phyloP scores from a whole-genome alignment of 2,888 invertebrate genomes.

The Blastobasis adustella region DNA sequence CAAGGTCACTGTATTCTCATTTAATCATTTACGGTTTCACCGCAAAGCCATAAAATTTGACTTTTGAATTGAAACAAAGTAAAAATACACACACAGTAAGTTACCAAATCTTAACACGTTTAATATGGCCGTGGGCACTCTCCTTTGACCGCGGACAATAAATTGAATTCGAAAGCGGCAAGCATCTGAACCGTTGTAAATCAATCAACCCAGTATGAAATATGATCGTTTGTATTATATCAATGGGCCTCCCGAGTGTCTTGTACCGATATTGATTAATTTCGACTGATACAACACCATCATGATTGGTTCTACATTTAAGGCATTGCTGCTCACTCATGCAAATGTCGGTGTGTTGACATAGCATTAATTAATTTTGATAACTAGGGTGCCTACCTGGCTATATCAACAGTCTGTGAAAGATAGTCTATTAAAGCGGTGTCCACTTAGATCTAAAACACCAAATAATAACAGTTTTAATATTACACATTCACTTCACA shows the following conservation, averaged over 20 bases:
- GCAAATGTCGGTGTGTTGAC: neutral
- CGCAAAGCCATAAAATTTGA: too few relatives aligned
- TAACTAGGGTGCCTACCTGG: too few relatives aligned
- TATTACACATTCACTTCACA: too few relatives aligned
- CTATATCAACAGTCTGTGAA: too few relatives aligned
- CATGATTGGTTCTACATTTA: slow-evolving; percentile 16
- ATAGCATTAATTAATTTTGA: too few relatives aligned
- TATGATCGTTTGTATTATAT: slow-evolving; percentile 53
- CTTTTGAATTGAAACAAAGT: too few relatives aligned
- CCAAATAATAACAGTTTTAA: too few relatives aligned
- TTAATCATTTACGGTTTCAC: too few relatives aligned
- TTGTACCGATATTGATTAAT: slow-evolving; percentile 41
- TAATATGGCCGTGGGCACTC: slow-evolving; percentile 22
- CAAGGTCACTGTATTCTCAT: too few relatives aligned
- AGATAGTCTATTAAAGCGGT: too few relatives aligned
- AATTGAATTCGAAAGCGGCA: slow-evolving; percentile 55
- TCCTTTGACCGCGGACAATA: slow-evolving; percentile 46
- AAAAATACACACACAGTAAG: too few relatives aligned
- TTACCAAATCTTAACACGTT: slow-evolving; percentile 25
- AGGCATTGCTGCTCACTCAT: slow-evolving; percentile 8
- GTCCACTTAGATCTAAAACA: too few relatives aligned
- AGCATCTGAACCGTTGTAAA: slow-evolving; percentile 48
- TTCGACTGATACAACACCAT: slow-evolving; percentile 26
- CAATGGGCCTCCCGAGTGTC: slow-evolving; percentile 25
- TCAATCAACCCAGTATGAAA: slow-evolving; percentile 57